These are phyloP conservation scores for Digitonthophagus gazella DNA, from an alignment of 2,888 invertebrate species.

Conservation along the genomic window DNA sequence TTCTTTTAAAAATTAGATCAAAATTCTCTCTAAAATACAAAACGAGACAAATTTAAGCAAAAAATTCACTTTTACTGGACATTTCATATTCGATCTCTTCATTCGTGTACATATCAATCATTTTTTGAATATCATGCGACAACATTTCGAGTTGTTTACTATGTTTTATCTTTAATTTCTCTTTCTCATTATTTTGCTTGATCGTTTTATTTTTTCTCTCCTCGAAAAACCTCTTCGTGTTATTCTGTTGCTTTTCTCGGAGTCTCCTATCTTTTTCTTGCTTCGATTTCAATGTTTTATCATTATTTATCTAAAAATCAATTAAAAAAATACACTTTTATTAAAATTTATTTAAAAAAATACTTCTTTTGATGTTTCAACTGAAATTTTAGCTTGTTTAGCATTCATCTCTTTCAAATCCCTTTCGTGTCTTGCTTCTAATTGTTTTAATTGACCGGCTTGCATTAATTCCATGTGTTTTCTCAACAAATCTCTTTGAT, in stretches of 20 bases:
- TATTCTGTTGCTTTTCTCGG: constrained; percentile 94
- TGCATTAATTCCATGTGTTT: constrained; percentile 81
- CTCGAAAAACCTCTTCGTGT: constrained; percentile 96
- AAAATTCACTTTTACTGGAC: constrained; percentile 86
- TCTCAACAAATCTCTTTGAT: constrained; percentile 70
- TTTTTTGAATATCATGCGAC: constrained; percentile 82
- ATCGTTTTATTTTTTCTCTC: constrained; percentile 86
- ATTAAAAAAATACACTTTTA: constrained; percentile 15
- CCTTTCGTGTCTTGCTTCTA: constrained; percentile 87
- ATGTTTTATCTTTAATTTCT: constrained; percentile 87
- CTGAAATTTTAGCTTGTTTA: constrained; percentile 92
- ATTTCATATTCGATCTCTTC: constrained; percentile 88
- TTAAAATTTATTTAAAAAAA: constrained; percentile 20
- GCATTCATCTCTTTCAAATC: constrained; percentile 95
- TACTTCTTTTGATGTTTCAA: constrained; percentile 95
- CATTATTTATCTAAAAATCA: constrained; percentile 65
- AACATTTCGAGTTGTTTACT: constrained; percentile 90
- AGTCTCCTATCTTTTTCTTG: constrained; percentile 94
- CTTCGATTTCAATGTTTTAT: constrained; percentile 94
- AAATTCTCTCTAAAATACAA: neutral
- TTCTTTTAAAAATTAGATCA: neutral
- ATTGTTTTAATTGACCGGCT: constrained; percentile 80
- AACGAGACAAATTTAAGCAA: constrained; percentile 62
- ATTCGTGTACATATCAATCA: constrained; percentile 92
- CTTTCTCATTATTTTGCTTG: constrained; percentile 88